Percentiles rank a stretch among this genome's conserved stretches.
These are phyloP conservation scores for Parochlus steinenii DNA, from an alignment of 2,888 invertebrate species.

Conservation along the genomic window DNA sequence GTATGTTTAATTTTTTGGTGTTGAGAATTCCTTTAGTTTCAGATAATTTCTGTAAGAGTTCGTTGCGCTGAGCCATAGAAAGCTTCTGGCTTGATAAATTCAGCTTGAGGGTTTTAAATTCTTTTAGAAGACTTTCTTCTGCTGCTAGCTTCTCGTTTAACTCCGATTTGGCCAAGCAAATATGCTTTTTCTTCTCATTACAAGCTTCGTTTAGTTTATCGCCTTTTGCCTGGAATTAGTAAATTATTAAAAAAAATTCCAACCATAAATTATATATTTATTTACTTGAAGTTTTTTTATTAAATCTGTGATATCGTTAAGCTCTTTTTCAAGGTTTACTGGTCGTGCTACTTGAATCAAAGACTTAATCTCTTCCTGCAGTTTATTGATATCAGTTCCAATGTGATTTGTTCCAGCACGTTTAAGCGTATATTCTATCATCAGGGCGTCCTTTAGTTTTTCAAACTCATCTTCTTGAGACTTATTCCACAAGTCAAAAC, in stretches of 20 bases:
- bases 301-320: constrained; percentile 10
- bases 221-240: too few species aligned
- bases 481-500: constrained; percentile 18
- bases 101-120: constrained; percentile 13
- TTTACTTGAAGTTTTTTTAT: constrained; percentile 8
- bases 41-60: constrained; percentile 17
- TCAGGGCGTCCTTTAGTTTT: constrained; percentile 19
- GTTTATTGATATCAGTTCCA: constrained; percentile 14
- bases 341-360: too few species aligned
- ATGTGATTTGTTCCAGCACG: constrained; percentile 16
- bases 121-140: not conserved
- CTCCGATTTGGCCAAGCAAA: not conserved
- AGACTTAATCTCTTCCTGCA: constrained; percentile 13
- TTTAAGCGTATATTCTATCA: constrained; percentile 16
- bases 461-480: constrained; percentile 19
- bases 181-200: not conserved
- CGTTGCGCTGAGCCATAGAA: constrained; percentile 18
- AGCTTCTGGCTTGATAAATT: constrained; percentile 16
- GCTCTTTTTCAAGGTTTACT: constrained; percentile 9
- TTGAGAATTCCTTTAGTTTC: constrained; percentile 14
- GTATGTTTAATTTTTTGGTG: constrained; percentile 11
- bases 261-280: not conserved
- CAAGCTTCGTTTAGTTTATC: too few species aligned
- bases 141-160: not conserved
- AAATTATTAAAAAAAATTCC: too few species aligned